Base-by-base conservation (phyloP, 2,888 invertebrate species). In the Euproctis similis region DNA sequence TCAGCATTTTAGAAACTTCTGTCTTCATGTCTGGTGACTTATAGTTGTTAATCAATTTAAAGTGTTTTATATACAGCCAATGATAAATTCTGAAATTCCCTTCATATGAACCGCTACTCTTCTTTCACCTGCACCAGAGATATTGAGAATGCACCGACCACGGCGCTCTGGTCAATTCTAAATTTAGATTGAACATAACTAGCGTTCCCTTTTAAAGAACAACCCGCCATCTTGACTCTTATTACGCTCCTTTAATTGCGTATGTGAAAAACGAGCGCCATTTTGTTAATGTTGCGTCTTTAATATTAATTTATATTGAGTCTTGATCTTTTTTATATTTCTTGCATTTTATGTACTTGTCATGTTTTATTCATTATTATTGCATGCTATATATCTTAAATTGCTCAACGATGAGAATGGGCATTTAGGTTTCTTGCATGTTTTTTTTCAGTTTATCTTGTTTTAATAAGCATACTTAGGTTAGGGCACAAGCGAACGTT, bases 111-210 rank as follows among this genome's bases (percentile, higher is more conserved):
- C 8, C 37, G 30, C 33, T 36, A 29, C 14, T 8, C 31, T 38
- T 24, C 19, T 26, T 12, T 25, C 28, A 37, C 42, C 45, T 50
- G 18, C 18, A 18, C 39, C 37, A 26, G 41, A 32, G 28, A 31
- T 30, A 43, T 46, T 47, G 57, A 53, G 54, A 59, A 62, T 62
- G 63, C 45, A 49, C 48, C 31, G 48, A 41, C 55, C 58, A 59
- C 59, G 62, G 58, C 48, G 44, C 49, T 39, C 53, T 31, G 30
- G 53, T 60, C 55, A 54, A 61, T 71, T 69, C 75, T 75, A 75
- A 68, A 71, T 73, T 66, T 74, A 75, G 68, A 63, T 50, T 46
- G 54, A 47, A 64, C 61, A 65, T 60, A 68, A 60, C 60, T 56
- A 62, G 55, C 60, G 56, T 53, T 57, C 59, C 65, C 69, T 68